A percentile compares a stretch with the other conserved stretches of the same genome.
Evolutionary conservation across 2,797 vertebrate species (phyloP).

Genomic region (Pseudomugil gertrudae): DNA sequence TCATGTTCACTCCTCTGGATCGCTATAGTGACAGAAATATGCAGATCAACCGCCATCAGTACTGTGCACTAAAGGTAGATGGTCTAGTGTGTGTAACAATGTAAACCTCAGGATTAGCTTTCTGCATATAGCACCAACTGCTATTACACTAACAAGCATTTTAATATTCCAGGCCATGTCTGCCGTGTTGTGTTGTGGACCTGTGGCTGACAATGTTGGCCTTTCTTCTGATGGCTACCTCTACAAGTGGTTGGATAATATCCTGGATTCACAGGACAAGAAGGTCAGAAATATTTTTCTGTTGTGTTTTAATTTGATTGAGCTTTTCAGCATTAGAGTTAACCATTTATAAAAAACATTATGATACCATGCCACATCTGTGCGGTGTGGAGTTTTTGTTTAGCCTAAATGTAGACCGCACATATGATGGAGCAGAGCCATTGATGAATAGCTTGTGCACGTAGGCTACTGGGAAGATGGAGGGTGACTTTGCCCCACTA

Average conservation of each 20-base stretch:
- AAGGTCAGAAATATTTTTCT: constrained; percentile 83
- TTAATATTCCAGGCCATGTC: constrained; percentile 90
- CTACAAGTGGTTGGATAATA: constrained; percentile 99
- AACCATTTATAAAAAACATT: neutral
- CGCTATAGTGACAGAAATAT: constrained; percentile 98
- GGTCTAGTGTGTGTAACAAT: fast-evolving
- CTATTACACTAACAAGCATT: neutral
- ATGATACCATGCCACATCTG: neutral
- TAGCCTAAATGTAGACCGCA: too few species aligned
- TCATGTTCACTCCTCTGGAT: constrained; percentile 99
- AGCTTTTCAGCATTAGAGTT: neutral
- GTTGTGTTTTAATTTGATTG: neutral
- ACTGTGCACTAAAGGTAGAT: constrained; percentile 96
- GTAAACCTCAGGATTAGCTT: neutral
- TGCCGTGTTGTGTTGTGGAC: constrained; percentile 97
- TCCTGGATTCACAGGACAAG: constrained; percentile 98
- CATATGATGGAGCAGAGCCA: neutral
- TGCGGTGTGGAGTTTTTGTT: too few species aligned
- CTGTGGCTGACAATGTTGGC: constrained; percentile 97
- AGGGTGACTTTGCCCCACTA: too few species aligned
- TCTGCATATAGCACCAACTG: neutral
- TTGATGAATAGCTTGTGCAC: neutral
- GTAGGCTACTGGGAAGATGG: neutral
- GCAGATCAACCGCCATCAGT: constrained; percentile 98
- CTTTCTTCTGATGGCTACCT: constrained; percentile 98